Evolutionary conservation across 2,113 vertebrate species (phyloP).

Genomic region (Sitta europaea): DNA sequence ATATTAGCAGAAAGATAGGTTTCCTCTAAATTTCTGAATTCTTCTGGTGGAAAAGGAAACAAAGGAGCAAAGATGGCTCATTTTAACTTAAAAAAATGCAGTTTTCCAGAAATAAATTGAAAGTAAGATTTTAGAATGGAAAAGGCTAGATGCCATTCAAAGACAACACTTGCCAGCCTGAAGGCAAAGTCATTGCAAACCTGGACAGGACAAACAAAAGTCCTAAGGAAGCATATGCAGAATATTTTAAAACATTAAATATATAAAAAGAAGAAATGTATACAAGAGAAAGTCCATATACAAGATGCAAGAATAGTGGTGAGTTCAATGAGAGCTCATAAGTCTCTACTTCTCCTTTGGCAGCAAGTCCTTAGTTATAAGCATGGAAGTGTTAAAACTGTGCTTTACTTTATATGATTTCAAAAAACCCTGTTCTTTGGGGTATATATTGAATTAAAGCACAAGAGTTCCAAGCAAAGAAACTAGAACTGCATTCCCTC

Average conservation of each 20-base stretch:
- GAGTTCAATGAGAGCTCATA: not conserved
- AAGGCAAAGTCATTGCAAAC: not conserved
- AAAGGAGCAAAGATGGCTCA: not conserved
- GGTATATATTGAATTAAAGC: not conserved
- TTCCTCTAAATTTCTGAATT: not conserved
- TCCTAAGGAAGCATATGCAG: not conserved
- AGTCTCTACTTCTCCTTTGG: not conserved
- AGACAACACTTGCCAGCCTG: not conserved
- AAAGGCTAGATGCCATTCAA: not conserved
- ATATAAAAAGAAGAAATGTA: not conserved
- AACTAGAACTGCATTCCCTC: not conserved
- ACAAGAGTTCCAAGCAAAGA: not conserved
- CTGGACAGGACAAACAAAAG: not conserved
- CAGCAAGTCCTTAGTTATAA: not conserved
- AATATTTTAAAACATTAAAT: not conserved
- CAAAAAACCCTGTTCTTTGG: rapidly evolving
- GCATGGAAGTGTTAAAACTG: not conserved
- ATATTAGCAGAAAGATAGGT: not conserved
- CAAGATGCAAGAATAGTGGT: not conserved
- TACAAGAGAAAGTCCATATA: not conserved
- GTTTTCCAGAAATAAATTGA: not conserved
- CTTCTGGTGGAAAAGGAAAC: not conserved
- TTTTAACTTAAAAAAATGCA: not conserved
- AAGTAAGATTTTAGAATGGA: not conserved
- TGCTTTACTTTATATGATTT: not conserved